phyloP scores from a whole-genome alignment of 2,797 vertebrate genomes.

The Lithobates sylvaticus region DNA sequence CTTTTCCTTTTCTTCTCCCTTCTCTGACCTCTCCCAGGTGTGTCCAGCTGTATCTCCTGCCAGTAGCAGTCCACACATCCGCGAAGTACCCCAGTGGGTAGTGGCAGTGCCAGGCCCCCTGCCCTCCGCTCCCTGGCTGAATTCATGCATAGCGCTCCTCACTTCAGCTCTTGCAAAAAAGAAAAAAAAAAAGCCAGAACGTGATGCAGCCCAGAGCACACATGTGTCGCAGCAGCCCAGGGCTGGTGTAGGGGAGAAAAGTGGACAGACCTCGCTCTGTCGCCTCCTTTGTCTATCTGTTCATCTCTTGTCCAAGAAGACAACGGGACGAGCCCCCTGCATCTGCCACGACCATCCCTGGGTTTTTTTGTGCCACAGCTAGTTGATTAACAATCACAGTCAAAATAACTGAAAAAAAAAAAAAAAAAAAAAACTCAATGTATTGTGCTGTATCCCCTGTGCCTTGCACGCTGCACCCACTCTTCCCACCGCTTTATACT shows the following conservation, averaged over 20 bases:
- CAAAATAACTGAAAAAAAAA: conserved; percentile 50
- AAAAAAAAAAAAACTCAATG: conserved; percentile 70
- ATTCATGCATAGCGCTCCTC: background rate
- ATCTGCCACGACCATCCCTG: conserved; percentile 81
- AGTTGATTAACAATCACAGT: conserved; percentile 67
- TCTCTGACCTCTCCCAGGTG: background rate
- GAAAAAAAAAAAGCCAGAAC: background rate
- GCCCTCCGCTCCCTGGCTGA: background rate
- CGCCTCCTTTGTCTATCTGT: conserved; percentile 84
- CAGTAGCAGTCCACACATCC: background rate
- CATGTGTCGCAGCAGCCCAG: conserved; percentile 5
- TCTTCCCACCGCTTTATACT: conserved; percentile 79
- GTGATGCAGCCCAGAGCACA: background rate
- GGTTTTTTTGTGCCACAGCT: conserved; percentile 74
- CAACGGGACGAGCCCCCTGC: conserved; percentile 72
- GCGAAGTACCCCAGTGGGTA: background rate
- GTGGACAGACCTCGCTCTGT: conserved; percentile 80
- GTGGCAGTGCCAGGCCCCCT: background rate
- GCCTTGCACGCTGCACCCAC: conserved; percentile 73
- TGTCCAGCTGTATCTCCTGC: background rate
- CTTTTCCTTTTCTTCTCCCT: background rate
- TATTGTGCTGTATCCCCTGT: conserved; percentile 74
- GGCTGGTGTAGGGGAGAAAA: conserved; percentile 65
- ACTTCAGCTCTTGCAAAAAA: background rate
- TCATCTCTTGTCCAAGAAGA: conserved; percentile 66